A percentile compares a stretch with the other conserved stretches of the same genome.
These are phyloP conservation scores for Cercopithecus mona DNA, from an alignment of 2,113 vertebrate species.

Conservation along the genomic window DNA sequence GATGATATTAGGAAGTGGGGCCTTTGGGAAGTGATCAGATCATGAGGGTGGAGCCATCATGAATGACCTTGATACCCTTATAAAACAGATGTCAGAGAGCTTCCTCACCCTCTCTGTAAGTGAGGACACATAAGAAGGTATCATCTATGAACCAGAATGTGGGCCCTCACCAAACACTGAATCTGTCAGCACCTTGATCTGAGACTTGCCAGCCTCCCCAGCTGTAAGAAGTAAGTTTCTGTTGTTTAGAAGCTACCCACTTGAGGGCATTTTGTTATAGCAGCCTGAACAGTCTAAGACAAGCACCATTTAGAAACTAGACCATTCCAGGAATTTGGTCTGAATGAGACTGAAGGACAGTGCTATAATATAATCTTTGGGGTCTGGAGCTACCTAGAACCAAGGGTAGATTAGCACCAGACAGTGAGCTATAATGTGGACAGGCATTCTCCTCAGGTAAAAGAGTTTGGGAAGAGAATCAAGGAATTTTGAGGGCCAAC, in stretches of 20 bases:
- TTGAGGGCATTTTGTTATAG: neutral
- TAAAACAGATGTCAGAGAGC: neutral
- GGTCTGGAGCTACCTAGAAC: neutral
- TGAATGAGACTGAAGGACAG: neutral
- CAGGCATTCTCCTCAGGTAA: neutral
- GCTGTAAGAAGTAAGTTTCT: neutral
- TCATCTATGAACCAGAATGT: too few relatives aligned
- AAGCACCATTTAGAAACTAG: neutral
- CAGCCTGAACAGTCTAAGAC: neutral
- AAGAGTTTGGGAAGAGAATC: neutral
- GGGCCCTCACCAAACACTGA: neutral
- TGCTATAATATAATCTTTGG: neutral
- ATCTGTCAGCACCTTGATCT: neutral
- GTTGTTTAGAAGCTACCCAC: neutral
- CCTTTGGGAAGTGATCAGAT: neutral
- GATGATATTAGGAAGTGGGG: neutral
- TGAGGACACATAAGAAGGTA: neutral
- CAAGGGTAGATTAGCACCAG: neutral
- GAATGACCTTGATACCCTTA: neutral
- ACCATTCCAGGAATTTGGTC: neutral
- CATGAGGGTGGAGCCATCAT: neutral
- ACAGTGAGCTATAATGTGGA: too few relatives aligned
- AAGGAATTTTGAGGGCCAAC: neutral
- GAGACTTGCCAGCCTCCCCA: neutral
- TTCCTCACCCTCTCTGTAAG: neutral